Evolutionary conservation across 2,113 vertebrate species (phyloP).

Genomic region (Macheiramphus alcinus): DNA sequence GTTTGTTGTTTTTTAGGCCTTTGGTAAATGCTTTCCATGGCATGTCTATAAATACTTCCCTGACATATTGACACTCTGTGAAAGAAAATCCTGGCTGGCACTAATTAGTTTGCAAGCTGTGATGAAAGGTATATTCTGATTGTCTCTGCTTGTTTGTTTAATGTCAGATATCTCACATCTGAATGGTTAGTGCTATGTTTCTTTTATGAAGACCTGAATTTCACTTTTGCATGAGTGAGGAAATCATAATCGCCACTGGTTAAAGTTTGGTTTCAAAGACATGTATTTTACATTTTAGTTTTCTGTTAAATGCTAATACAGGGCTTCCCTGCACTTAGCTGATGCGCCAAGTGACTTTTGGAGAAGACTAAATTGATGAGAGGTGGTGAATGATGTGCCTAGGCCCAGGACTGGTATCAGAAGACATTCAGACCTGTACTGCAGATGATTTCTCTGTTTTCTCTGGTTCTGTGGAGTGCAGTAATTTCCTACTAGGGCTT

Average conservation of each 20-base stretch:
- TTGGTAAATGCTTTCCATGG: background rate
- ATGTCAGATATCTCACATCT: background rate
- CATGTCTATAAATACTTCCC: conserved; percentile 16
- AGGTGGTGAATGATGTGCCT: too few relatives aligned
- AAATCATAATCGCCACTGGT: background rate
- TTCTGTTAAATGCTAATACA: background rate
- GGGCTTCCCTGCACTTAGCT: background rate
- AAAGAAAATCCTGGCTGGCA: background rate
- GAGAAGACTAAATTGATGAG: background rate
- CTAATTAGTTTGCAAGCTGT: conserved; percentile 24
- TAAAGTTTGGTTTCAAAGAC: background rate
- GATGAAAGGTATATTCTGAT: background rate
- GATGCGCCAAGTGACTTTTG: background rate
- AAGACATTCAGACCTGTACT: background rate
- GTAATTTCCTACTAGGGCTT: background rate
- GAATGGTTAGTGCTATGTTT: background rate
- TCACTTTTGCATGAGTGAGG: background rate
- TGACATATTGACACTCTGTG: background rate
- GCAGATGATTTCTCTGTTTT: background rate
- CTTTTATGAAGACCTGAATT: conserved; percentile 1
- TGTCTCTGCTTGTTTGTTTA: background rate
- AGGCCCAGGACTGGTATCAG: too few relatives aligned
- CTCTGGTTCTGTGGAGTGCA: background rate
- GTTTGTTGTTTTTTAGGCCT: background rate
- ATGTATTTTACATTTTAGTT: background rate